Evolutionary conservation across 2,113 vertebrate species (phyloP), one percentile per base, ranked within the genome.

Genomic region (Philantomba maxwellii): DNA sequence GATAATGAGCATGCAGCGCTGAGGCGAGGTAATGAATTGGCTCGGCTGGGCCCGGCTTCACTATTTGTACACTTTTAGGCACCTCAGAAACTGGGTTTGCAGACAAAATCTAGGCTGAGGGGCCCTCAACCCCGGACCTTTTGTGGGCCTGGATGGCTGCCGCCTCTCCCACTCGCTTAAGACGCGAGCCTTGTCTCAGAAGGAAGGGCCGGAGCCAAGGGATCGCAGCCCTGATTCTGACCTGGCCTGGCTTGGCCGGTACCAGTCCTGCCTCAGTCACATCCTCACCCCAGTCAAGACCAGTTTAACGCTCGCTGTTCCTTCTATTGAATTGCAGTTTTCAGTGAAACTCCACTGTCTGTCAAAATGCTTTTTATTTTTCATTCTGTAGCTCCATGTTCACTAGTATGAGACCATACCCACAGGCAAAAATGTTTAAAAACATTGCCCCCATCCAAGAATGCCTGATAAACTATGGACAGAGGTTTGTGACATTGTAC

Each of bases 1-100:
- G 95, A 95, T 97, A 92, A 95, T 91, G 96, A 95, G 93, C 96
- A 5, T 75, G 94, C 82, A 95, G 95, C 3, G n/a, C 73, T 14
- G 39, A 87, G 93, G 93, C 47, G 73, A 89, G 77, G 93, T 11
- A 62, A 96, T 95, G 97, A 96, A 97, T 89, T 23, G 70, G 66
- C 93, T 81, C 55, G 6, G 82, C 91, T 87, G 82, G 58, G 47
- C 82, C 94, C 49, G 15, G 62, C 5, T 73, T 55, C 28, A 25
- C 95, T 51, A 93, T 93, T 47, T 96, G 96, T 47, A 75, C 51
- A 13, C 45, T 96, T 97, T 94, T 64, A 87, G 96, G 39, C 10
- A 87, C 33, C 17, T 84, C 2, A 0, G 92, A 93, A 97, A 92
- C 49, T 14, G 75, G 94, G 90, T 58, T 84, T 96, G 95, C 95